Evolutionary conservation across 30 jellyfish, hydroid and myxozoan genomes (phyloP).

Genomic region (Haliclystus octoradiatus): DNA sequence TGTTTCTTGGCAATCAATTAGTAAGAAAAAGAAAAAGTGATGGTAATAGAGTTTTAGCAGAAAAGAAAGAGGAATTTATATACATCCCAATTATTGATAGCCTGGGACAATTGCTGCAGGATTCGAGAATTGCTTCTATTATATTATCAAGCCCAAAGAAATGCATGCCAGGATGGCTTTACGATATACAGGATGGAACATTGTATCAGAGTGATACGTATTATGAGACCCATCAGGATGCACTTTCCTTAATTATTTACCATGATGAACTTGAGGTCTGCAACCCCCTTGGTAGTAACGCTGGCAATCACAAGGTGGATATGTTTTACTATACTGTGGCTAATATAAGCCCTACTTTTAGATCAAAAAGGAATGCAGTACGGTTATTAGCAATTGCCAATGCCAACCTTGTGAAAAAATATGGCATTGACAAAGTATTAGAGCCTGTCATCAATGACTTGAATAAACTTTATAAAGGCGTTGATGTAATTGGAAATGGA

Average conservation of each 20-base stretch:
- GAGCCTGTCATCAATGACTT: too few species aligned
- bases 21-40: too few species aligned
- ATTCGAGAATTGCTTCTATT: background rate
- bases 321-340: background rate
- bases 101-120: background rate
- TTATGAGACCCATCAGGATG: too few species aligned
- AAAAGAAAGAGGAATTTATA: background rate
- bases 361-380: background rate
- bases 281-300: background rate
- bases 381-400: background rate
- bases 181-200: background rate
- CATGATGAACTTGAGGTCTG: constrained; percentile 1
- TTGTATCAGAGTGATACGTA: background rate
- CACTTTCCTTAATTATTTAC: too few species aligned
- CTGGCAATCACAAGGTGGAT: background rate
- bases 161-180: background rate
- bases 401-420: background rate
- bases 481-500: constrained; percentile 4
- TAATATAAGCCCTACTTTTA: background rate
- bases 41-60: background rate
- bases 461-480: too few species aligned
- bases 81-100: constrained; percentile 1
- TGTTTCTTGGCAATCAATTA: background rate
- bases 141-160: background rate
- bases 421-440: background rate